Base-by-base conservation (phyloP, 1,140 invertebrate species). In the Halesus radiatus region DNA sequence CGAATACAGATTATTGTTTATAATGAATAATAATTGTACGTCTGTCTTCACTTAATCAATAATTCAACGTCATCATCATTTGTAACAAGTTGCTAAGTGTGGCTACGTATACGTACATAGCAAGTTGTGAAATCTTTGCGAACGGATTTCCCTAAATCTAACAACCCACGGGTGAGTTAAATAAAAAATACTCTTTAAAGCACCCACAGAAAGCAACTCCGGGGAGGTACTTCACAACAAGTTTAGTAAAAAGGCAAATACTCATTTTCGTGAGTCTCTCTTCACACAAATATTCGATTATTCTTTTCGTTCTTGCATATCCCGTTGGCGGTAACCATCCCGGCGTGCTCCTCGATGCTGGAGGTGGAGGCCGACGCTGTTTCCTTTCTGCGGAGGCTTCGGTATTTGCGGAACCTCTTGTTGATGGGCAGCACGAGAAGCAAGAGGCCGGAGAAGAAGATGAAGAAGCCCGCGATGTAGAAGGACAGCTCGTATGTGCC, bases 381-480 rank as follows among this genome's bases (percentile, higher is more conserved):
- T 16, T 77, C 76, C 23, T 62, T 80, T 45, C 75, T 52, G 20
- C 56, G 73, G 73, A 81, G 64, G 13, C 20, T 32, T 18, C 81
- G 84, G 62, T 84, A 84, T 29, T 76, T 80, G 13, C 87, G 88
- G 23, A 89, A 90, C 8, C 87, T 82, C 75, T 89, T 88, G 78
- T 90, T 89, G 1, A 91, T 80, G 6, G 94, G 93, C 84, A 93
- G 86, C 15, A 95, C 86, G 56, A 95, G 88, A 60, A 98, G 87
- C 75, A 98, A 92, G 20, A 94, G 83, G 4, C 97, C 97, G 76
- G 96, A 97, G 18, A 98, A 80, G 52, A 93, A 92, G 76, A 98
- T 96, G 87, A 96, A 96, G 56, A 95, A 90, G 4, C 97, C 97
- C 22, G 95, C 94, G 76, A 96, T 87, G 88, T 96, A 96, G 89